Conservation (phyloP, 2,888 invertebrate species). For the Ommatoiulus sabulosus region DNA sequence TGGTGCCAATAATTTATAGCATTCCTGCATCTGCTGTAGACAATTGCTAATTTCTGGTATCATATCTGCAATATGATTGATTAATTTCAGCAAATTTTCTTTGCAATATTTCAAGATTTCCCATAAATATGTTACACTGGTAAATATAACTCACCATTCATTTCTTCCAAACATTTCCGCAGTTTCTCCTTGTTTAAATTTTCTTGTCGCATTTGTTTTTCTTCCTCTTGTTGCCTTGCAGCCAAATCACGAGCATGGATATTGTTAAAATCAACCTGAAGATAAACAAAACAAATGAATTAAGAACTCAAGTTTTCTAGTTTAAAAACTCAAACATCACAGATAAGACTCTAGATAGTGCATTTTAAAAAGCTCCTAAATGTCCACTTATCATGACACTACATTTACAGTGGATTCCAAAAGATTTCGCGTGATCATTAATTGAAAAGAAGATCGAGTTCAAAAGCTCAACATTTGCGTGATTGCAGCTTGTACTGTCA, state of each 20-base stretch:
- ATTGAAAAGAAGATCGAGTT: no score
- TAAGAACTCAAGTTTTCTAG: not conserved
- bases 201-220: constrained; percentile 64
- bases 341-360: no score
- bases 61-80: constrained; percentile 60
- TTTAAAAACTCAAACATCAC: not conserved
- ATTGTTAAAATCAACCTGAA: constrained; percentile 68
- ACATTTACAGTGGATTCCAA: not conserved
- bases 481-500: no score
- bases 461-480: no score
- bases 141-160: constrained; percentile 63
- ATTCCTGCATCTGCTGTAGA: constrained; percentile 67
- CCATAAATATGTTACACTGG: no score
- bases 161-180: constrained; percentile 65
- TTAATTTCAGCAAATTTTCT: no score
- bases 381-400: not conserved
- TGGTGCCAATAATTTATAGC: constrained; percentile 68
- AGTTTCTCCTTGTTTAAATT: constrained; percentile 64
- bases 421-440: no score
- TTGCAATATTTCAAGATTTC: no score
- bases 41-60: constrained; percentile 66
- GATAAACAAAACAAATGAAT: constrained; percentile 17
- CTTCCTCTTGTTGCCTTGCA: constrained; percentile 65
- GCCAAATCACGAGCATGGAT: constrained; percentile 65
- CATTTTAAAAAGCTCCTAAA: not conserved